phyloP scores from a whole-genome alignment of 2,797 vertebrate species.

The Paratrypauchen microcephalus region DNA sequence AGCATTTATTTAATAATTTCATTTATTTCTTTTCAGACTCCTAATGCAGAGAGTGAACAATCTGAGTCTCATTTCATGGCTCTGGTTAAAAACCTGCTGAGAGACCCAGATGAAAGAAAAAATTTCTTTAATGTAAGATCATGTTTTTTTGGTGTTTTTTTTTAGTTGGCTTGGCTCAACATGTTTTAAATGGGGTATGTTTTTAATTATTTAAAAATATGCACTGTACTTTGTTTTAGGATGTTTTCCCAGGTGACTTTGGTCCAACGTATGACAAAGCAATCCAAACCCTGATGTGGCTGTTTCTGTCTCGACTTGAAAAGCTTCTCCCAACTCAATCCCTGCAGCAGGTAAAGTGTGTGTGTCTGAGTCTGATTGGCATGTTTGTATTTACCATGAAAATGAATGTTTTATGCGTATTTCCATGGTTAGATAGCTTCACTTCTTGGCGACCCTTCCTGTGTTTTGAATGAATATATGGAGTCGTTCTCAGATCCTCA shows the following conservation, averaged over 20 bases:
- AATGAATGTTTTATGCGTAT: background rate
- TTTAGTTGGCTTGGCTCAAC: background rate
- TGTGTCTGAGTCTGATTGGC: background rate
- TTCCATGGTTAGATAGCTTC: conserved; percentile 57
- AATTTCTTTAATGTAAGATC: conserved; percentile 65
- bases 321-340: conserved; percentile 71
- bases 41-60: conserved; percentile 52
- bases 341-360: conserved; percentile 61
- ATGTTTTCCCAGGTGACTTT: conserved; percentile 80
- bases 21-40: conserved; percentile 32
- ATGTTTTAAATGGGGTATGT: background rate
- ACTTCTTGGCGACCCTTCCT: conserved; percentile 59
- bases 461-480: conserved; percentile 64
- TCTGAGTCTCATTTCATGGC: conserved; percentile 75
- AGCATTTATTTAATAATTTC: background rate
- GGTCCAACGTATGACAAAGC: conserved; percentile 78
- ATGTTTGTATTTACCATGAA: background rate
- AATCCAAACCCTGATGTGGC: conserved; percentile 80
- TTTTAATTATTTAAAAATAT: background rate
- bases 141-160: background rate
- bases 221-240: conserved; percentile 53
- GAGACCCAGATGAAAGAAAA: conserved; percentile 62
- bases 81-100: conserved; percentile 70
- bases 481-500: conserved; percentile 60
- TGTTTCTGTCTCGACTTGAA: conserved; percentile 81